These are phyloP conservation scores for Platynereis dumerilii DNA, from an alignment of 2,888 invertebrate species.

Conservation along the genomic window DNA sequence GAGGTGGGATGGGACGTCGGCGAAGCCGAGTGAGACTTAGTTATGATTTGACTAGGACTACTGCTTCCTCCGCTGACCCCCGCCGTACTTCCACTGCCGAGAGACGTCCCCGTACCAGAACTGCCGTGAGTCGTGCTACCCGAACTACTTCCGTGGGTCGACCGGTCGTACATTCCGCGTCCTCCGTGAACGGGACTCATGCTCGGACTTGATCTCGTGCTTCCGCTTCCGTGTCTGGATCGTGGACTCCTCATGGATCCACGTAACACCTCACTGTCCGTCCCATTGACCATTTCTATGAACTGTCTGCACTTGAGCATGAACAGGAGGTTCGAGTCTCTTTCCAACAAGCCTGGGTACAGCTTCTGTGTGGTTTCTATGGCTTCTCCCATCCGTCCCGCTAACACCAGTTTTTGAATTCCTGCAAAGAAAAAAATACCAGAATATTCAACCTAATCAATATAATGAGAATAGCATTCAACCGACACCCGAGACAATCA, in stretches of 20 bases:
- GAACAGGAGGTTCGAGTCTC: conserved; percentile 89
- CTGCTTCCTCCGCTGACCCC: conserved; percentile 43
- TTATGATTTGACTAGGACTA: conserved; percentile 46
- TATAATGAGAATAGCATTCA: too few relatives aligned
- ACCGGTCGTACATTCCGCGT: neutral
- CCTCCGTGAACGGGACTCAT: conserved; percentile 58
- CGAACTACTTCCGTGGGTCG: too few relatives aligned
- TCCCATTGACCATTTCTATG: conserved; percentile 87
- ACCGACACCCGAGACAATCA: too few relatives aligned
- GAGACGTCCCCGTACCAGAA: neutral
- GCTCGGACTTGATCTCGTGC: conserved; percentile 55
- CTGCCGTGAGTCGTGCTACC: neutral
- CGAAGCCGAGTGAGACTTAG: conserved; percentile 3
- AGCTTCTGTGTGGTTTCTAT: conserved; percentile 86
- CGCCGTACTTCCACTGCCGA: conserved; percentile 14
- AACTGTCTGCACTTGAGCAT: conserved; percentile 97
- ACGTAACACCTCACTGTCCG: conserved; percentile 69
- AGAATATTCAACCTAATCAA: too few relatives aligned
- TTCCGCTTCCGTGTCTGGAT: conserved; percentile 58
- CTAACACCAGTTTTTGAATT: conserved; percentile 89
- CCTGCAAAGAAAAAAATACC: conserved; percentile 67
- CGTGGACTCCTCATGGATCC: conserved; percentile 62
- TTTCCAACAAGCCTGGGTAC: conserved; percentile 92
- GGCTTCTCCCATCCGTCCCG: conserved; percentile 94
- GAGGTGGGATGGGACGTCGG: conserved; percentile 25